Base-by-base conservation (phyloP, 2,888 invertebrate genomes). In the Ypsolopha scabrella region DNA sequence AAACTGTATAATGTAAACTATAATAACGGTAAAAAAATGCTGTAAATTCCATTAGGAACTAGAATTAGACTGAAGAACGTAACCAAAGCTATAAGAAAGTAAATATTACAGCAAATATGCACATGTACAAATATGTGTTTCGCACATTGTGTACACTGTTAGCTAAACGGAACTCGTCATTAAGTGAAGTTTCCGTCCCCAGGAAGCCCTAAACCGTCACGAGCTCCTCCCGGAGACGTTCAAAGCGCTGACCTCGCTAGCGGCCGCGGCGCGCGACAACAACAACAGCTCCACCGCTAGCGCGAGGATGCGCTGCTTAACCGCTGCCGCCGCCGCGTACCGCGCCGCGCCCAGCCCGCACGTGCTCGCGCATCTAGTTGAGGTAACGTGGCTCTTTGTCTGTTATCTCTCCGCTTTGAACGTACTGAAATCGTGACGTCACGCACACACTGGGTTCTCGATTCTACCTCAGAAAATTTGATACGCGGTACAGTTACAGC, bases 81-180 rank as follows among this genome's bases (percentile, higher is more conserved):
- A 13, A 87, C 88, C 59, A 77, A 90, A 60, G 87, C 88, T 58
- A 87, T 87, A 69, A 90, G 92, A 88, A 87, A 35, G 9, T n/a
- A n/a, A n/a, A n/a, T n/a, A 47, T 13, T 44, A 44, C 14, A 3
- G 13, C 11, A 44, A 44, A 13, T 51, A 39, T 34, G 34, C 46
- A 39, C 24, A 36, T 39, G 34, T 9, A 46, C 44, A n/a, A n/a
- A 10, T 50, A 36, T 13, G 14, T 33, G 41, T 7, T 37, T 2
- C 0, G 14, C 10, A 7, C 24, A 10, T 48, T 49, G 10, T 44
- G 4, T 44, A 13, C 11, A 13, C 9, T 3, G 3, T 11, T 44
- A 13, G 1, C 9, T 44, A 44, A 8, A 13, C 11, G 6, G 9
- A 44, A 13, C 4, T 44, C 6, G 4, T 44, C n/a, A 44, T 1